Evolutionary conservation across 2,888 invertebrate genomes (phyloP), one percentile per base, ranked within the genome.

Genomic region (Tetranychus piercei): DNA sequence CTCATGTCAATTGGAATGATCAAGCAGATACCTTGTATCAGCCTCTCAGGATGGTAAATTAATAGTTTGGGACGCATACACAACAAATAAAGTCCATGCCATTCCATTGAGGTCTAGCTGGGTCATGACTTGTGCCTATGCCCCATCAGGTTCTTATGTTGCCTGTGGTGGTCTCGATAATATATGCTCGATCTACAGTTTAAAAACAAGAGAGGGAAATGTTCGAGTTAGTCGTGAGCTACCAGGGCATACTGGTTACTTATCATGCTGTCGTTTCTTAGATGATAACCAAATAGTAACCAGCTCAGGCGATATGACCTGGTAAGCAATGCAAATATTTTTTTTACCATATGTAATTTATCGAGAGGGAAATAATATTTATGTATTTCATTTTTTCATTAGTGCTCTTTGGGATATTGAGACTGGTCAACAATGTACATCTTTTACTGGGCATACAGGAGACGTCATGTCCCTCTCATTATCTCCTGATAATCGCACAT

Each of bases 111-210:
- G 99, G 82, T 97, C 97, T 76, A 96, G 95, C 82, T 99, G 99
- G 99, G 99, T 99, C 80, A 99, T 99, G 99, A 99, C 99, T 79
- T 99, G 99, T 87, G 97, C 99, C 82, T 99, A 99, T 86, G 99
- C 99, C 79, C 99, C 99, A 78, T 95, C 95, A 78, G 97, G 99
- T 81, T 94, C 92, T 82, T 99, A 92, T 85, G 99, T 99, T 80
- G 99, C 99, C 78, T 99, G 99, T 87, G 99, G 99, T 80, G 99
- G 99, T 78, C 88, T 99, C 82, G 99, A 99, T 86, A 99, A 99
- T 87, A 99, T 99, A 85, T 99, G 99, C 88, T 97, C 96, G 83
- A 99, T 99, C 84, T 73, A 86, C 80, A 85, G 94, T 86, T 86
- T 96, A 85, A 95, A 95, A 87, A 95, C 94, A 78, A 89, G 94